Evolutionary conservation across 2,888 invertebrate species (phyloP).

Genomic region (Argyresthia albistria): DNA sequence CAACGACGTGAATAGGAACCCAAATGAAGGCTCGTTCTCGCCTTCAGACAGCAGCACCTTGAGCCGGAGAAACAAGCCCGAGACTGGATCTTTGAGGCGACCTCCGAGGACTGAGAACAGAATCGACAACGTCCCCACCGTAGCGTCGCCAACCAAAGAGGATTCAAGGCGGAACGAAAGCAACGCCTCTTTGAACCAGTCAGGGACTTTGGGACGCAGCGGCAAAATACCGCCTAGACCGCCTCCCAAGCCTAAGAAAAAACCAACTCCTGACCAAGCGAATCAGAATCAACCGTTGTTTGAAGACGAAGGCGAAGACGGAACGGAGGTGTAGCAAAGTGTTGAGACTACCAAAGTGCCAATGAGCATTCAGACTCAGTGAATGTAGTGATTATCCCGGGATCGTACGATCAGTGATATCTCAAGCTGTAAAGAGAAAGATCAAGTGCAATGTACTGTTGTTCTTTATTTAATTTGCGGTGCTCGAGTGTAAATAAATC

Average conservation of each 20-base stretch:
- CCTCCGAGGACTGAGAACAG: conserved; percentile 42
- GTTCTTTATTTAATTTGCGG: conserved; percentile 38
- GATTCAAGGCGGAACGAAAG: conserved; percentile 45
- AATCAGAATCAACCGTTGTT: conserved; percentile 80
- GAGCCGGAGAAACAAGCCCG: conserved; percentile 66
- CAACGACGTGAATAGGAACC: conserved; percentile 41
- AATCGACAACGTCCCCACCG: conserved; percentile 25
- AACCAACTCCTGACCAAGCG: conserved; percentile 68
- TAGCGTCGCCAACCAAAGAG: conserved; percentile 46
- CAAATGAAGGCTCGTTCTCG: conserved; percentile 36
- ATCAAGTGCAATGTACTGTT: conserved; percentile 1
- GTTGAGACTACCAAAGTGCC: conserved; percentile 47
- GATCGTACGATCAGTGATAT: conserved; percentile 25
- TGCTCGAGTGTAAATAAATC: conserved; percentile 65
- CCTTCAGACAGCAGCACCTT: conserved; percentile 47
- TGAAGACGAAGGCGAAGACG: conserved; percentile 91
- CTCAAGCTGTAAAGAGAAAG: conserved; percentile 21
- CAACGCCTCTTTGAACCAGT: conserved; percentile 44
- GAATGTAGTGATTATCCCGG: conserved; percentile 34
- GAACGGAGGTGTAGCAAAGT: conserved; percentile 85
- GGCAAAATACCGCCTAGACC: conserved; percentile 87
- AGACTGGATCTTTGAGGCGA: conserved; percentile 58
- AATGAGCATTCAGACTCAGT: conserved; percentile 46
- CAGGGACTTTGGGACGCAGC: conserved; percentile 59
- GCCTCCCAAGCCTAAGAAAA: conserved; percentile 88